Evolutionary conservation across 2,797 vertebrate genomes (phyloP).

Genomic region (Pseudochromis fuscus): DNA sequence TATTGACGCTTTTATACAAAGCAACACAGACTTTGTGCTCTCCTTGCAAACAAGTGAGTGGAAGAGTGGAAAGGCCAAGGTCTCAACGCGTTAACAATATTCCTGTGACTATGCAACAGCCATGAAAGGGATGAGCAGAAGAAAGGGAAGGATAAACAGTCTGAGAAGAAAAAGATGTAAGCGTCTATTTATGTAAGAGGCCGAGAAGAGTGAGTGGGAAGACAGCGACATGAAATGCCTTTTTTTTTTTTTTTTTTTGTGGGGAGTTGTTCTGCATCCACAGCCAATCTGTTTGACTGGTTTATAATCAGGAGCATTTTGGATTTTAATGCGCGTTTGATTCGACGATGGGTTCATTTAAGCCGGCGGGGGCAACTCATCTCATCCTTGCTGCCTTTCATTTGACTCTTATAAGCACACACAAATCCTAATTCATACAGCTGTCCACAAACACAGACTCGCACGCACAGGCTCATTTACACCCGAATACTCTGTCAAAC

Average conservation of each 20-base stretch:
- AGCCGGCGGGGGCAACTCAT: slow-evolving; percentile 39
- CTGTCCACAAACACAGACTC: slow-evolving; percentile 35
- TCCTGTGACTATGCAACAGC: not conserved
- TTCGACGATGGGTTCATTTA: slow-evolving; percentile 57
- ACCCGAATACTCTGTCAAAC: slow-evolving; percentile 20
- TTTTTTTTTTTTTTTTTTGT: slow-evolving; percentile 26
- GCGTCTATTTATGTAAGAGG: slow-evolving; percentile 40
- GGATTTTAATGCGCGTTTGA: slow-evolving; percentile 61
- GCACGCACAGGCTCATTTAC: slow-evolving; percentile 19
- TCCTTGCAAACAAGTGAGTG: slow-evolving; percentile 11
- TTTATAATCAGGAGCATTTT: slow-evolving; percentile 51
- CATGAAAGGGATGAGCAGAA: slow-evolving; percentile 18
- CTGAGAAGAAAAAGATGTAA: slow-evolving; percentile 23
- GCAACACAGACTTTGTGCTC: slow-evolving; percentile 10
- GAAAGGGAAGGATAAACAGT: slow-evolving; percentile 14
- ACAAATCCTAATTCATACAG: slow-evolving; percentile 51
- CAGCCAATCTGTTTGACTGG: slow-evolving; percentile 35
- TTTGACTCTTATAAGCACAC: slow-evolving; percentile 47
- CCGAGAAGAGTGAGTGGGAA: slow-evolving; percentile 29
- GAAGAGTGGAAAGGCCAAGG: slow-evolving; percentile 17
- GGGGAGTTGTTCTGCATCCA: slow-evolving; percentile 29
- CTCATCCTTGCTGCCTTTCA: slow-evolving; percentile 63
- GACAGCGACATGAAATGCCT: slow-evolving; percentile 30
- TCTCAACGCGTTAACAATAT: slow-evolving; percentile 7
- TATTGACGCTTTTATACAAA: not conserved